Conservation (phyloP, 2,113 vertebrate species). For the Chloropsis cyanopogon region DNA sequence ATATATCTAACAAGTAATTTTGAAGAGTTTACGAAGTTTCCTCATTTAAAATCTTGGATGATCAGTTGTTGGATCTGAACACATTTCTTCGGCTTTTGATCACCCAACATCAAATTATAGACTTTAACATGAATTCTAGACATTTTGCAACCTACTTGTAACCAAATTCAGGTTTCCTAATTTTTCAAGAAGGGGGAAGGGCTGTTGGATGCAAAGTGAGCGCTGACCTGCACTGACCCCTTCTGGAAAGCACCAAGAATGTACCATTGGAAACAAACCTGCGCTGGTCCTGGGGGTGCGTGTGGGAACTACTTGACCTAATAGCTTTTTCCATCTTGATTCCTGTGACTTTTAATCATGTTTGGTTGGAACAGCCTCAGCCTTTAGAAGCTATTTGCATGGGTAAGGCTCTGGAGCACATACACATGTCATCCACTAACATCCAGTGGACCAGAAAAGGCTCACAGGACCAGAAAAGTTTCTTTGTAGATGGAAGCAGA, state of each 20-base stretch:
- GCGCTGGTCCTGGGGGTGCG: not conserved
- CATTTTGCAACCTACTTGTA: not conserved
- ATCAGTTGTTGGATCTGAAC: not conserved
- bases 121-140: not conserved
- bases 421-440: not conserved
- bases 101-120: not conserved
- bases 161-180: not conserved
- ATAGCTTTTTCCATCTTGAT: conserved; percentile 44
- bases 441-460: not conserved
- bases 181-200: conserved; percentile 4
- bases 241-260: conserved; percentile 67
- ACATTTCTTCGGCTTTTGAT: not conserved
- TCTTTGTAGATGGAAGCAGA: conserved; percentile 10
- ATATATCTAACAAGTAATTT: not conserved
- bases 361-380: conserved; percentile 24
- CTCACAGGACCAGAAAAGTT: not conserved
- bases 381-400: conserved; percentile 18
- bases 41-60: not conserved
- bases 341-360: conserved; percentile 42
- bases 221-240: conserved; percentile 62
- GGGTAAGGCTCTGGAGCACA: conserved; percentile 13
- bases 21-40: not conserved
- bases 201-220: conserved; percentile 27
- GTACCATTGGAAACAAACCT: conserved; percentile 52
- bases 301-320: conserved; percentile 55